Percentiles rank a stretch among this genome's conserved stretches.
phyloP scores from a whole-genome alignment of 2,888 invertebrate genomes.

The Apotomis betuletana region DNA sequence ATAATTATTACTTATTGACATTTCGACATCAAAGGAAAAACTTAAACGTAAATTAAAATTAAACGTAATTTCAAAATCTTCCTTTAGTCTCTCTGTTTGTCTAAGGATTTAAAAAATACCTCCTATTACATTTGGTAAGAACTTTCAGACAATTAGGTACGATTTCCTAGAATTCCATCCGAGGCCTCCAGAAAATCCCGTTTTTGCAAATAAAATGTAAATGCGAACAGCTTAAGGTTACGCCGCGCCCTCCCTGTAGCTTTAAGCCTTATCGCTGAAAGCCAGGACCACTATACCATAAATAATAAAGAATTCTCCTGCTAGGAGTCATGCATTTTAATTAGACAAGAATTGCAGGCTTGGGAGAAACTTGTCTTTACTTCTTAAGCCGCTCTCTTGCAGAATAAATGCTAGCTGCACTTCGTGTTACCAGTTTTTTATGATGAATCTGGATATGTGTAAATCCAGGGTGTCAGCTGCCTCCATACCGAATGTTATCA shows the following conservation, averaged over 20 bases:
- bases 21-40: too few species aligned
- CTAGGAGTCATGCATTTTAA: background rate
- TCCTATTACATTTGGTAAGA: background rate
- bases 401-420: too few species aligned
- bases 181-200: background rate
- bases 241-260: slow-evolving; percentile 7
- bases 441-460: too few species aligned
- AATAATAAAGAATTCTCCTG: slow-evolving; percentile 40
- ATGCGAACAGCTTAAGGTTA: slow-evolving; percentile 26
- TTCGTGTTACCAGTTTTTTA: too few species aligned
- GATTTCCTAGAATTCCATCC: background rate
- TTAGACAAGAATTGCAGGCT: background rate
- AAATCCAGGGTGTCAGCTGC: too few species aligned
- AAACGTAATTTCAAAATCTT: too few species aligned
- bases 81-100: too few species aligned
- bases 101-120: too few species aligned
- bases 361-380: background rate
- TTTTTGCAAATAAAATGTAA: slow-evolving; percentile 28
- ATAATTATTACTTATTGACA: too few species aligned
- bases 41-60: too few species aligned
- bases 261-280: slow-evolving; percentile 16
- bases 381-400: background rate
- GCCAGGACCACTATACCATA: slow-evolving; percentile 14
- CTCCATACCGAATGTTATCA: too few species aligned
- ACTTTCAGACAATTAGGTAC: background rate